Evolutionary conservation across 2,113 vertebrate genomes (phyloP).

Genomic region (Mirza zaza): DNA sequence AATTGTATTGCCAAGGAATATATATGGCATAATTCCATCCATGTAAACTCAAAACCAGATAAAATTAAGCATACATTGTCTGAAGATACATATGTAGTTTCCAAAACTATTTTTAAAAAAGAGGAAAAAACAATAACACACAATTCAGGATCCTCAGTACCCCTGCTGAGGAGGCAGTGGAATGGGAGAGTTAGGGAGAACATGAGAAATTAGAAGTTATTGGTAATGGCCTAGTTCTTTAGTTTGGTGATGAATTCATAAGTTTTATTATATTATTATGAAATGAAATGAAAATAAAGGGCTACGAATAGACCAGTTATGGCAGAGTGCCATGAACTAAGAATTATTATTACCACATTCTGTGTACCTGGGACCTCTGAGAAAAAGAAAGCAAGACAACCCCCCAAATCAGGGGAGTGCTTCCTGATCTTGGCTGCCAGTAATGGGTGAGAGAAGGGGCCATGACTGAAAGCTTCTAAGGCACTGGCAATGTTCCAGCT

Average conservation of each 20-base stretch:
- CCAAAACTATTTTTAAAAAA: slow-evolving; percentile 11
- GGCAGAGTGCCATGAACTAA: background rate
- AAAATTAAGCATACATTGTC: slow-evolving; percentile 14
- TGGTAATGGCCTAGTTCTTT: background rate
- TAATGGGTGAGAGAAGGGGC: background rate
- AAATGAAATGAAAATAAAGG: background rate
- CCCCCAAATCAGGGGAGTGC: background rate
- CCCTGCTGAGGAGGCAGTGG: background rate
- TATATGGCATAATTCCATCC: background rate
- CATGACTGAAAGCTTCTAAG: background rate
- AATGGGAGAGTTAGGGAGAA: background rate
- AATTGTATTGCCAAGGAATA: slow-evolving; percentile 4
- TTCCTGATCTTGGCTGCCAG: background rate
- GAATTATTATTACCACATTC: background rate
- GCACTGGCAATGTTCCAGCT: background rate
- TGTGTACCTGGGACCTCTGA: background rate
- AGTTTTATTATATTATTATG: background rate
- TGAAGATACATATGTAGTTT: background rate
- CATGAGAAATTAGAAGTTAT: background rate
- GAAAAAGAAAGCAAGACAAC: background rate
- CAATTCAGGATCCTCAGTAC: background rate
- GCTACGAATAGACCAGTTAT: background rate
- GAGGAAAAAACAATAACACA: background rate
- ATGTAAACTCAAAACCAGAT: background rate
- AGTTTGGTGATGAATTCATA: background rate